These are phyloP conservation scores for Chymomyza procnemis DNA, from an alignment of 2,888 invertebrate species.

Conservation along the genomic window DNA sequence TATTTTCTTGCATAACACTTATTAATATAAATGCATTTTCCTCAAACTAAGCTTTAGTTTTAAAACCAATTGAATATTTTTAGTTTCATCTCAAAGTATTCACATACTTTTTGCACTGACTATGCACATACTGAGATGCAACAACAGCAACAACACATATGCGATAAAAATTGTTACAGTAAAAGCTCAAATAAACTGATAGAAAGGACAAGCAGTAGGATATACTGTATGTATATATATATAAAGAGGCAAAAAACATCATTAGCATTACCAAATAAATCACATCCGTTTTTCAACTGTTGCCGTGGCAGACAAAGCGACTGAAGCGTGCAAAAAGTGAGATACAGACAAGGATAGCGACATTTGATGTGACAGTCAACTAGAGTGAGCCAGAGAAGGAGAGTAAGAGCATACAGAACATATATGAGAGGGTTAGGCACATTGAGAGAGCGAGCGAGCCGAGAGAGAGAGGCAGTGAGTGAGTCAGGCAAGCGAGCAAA, in stretches of 20 bases:
- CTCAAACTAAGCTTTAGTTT: no score
- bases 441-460: constrained; percentile 3
- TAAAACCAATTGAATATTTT: no score
- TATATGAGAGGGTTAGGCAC: neutral
- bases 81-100: no score
- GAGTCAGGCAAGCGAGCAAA: constrained; percentile 11
- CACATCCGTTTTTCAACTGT: constrained; percentile 75
- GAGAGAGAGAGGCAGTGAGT: neutral
- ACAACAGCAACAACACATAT: constrained; percentile 46
- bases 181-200: constrained; percentile 67
- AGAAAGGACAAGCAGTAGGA: constrained; percentile 36
- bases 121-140: neutral
- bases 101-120: neutral
- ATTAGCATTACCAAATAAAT: constrained; percentile 75
- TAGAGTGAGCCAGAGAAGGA: constrained; percentile 12
- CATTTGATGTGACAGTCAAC: neutral
- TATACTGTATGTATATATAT: neutral
- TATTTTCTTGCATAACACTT: no score
- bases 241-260: constrained; percentile 60
- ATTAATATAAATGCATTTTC: no score
- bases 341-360: neutral
- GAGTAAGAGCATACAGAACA: constrained; percentile 21
- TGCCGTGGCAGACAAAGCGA: constrained; percentile 15
- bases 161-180: constrained; percentile 67
- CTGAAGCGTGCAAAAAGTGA: constrained; percentile 9